phyloP scores from a whole-genome alignment of 2,797 vertebrate genomes.

The Molossus alvarezi region DNA sequence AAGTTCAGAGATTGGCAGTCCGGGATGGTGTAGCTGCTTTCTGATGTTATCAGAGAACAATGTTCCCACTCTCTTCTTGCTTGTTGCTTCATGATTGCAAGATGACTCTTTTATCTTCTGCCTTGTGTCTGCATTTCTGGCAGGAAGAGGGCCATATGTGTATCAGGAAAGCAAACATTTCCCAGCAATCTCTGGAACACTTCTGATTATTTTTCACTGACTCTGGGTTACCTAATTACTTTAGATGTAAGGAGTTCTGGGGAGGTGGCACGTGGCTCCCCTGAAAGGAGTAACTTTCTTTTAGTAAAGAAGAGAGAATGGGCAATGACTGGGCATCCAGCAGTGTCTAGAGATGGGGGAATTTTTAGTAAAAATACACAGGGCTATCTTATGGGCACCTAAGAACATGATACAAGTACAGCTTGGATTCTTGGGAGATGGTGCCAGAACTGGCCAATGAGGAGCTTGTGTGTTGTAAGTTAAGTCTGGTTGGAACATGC shows the following conservation, averaged over 20 bases:
- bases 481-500: not conserved
- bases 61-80: not conserved
- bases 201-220: conserved; percentile 19
- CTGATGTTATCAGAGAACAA: not conserved
- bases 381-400: not conserved
- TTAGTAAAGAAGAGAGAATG: not conserved
- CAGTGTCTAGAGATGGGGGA: not conserved
- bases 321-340: not conserved
- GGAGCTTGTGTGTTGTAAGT: not conserved
- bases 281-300: conserved; percentile 23
- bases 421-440: not conserved
- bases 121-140: not conserved
- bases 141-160: not conserved
- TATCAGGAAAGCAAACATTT: not conserved
- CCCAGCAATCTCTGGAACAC: conserved; percentile 40
- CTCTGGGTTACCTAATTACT: conserved; percentile 16
- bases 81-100: not conserved
- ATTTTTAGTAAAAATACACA: not conserved
- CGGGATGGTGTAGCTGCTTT: not conserved
- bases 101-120: not conserved
- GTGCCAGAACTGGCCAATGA: not conserved
- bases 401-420: not conserved
- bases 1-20: not conserved
- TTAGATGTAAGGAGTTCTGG: conserved; percentile 14
- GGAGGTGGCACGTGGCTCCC: not conserved